Base-by-base conservation (phyloP, 2,888 invertebrate genomes). In the Sinodicranocentrus sp. region DNA sequence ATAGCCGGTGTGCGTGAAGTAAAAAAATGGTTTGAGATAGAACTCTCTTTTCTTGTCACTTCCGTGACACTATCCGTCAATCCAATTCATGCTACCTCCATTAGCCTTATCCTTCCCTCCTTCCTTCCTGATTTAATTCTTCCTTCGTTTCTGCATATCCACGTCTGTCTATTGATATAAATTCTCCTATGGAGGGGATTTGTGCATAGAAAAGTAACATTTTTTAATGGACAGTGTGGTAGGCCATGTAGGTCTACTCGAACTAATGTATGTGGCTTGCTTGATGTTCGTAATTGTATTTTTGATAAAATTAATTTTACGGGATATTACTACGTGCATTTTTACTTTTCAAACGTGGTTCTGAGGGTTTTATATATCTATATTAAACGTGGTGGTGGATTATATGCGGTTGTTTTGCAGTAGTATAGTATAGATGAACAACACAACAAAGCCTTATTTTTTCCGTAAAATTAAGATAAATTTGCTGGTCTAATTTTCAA, bases 11-110 rank as follows among this genome's bases (percentile, higher is more conserved):
- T 63, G 28, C 26, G 63, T 28, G 63, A 65, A 65, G 10, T 23
- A 70, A 76, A 77, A 78, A 77, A 78, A 78, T 57, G 68, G 52
- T 39, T 65, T 70, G 43, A n/a, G 28, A 70, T 68, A 59, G 39
- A 59, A n/a, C 13, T 2, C 17, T 26, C 23, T 43, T 48, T 68
- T 61, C 59, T 78, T 78, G 78, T 78, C 70, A 78, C 70, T 78
- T 78, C 78, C 78, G 78, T 68, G 65, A 61, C 52, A 43, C 68
- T 70, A 59, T 59, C 68, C 61, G 70, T 78, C 78, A 70, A 61
- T 59, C 68, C 59, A 68, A 23, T 65, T 77, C 43, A 77, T 59
- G 59, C 54, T 44, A 61, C 33, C 44, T 59, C 61, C 44, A 57
- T 57, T 57, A 67, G 65, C 28, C 67, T 77, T 67, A 73, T 73